A percentile compares a stretch with the other conserved stretches of the same genome.
Evolutionary conservation across 2,113 vertebrate genomes (phyloP).

Genomic region (Chlorodrepanis virens): DNA sequence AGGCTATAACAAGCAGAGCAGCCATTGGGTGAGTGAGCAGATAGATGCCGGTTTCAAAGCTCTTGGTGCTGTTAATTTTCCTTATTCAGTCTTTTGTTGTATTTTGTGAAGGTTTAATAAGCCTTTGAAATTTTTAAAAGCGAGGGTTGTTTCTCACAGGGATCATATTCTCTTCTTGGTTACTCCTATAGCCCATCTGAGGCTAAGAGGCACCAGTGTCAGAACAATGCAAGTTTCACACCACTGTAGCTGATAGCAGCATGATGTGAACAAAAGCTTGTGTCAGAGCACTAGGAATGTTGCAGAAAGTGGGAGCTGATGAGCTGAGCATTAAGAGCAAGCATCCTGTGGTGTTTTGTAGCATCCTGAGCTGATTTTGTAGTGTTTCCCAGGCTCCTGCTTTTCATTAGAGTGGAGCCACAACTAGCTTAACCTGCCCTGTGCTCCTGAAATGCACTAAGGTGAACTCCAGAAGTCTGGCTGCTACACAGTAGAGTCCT

Average conservation of each 20-base stretch:
- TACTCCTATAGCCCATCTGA: background rate
- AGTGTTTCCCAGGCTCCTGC: background rate
- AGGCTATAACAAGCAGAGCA: background rate
- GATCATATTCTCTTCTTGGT: background rate
- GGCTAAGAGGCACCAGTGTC: background rate
- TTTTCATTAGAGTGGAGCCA: background rate
- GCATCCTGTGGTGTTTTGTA: background rate
- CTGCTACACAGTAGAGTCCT: background rate
- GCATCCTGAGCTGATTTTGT: background rate
- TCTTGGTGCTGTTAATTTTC: background rate
- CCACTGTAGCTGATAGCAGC: background rate
- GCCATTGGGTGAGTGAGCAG: background rate
- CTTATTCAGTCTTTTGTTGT: background rate
- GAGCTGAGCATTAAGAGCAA: background rate
- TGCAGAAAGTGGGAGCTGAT: background rate
- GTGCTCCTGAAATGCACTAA: background rate
- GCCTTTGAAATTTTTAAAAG: background rate
- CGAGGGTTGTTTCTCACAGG: background rate
- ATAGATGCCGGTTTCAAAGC: accelerated
- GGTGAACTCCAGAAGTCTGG: background rate
- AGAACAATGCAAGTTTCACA: background rate
- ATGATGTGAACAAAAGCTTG: background rate
- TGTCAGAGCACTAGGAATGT: background rate
- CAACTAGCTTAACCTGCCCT: background rate
- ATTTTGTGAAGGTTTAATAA: background rate